Conservation (phyloP, 2,888 invertebrate genomes). For the Pasiphila rectangulata region DNA sequence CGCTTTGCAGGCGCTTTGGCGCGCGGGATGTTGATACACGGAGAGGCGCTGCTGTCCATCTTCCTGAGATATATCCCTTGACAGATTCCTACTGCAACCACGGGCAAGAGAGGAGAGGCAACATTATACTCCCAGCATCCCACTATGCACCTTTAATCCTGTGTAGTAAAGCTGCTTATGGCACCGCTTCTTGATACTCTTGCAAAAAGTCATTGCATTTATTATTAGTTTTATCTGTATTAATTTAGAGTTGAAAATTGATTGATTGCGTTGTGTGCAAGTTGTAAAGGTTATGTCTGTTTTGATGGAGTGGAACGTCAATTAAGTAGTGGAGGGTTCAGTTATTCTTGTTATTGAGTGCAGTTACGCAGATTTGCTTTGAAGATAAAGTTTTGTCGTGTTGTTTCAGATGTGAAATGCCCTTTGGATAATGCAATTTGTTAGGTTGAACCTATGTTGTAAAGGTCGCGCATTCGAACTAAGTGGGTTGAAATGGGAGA, state of each 20-base stretch:
- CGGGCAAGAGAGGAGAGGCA: no score
- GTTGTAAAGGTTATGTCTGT: constrained; percentile 60
- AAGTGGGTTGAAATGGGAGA: not conserved
- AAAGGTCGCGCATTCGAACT: not conserved
- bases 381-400: constrained; percentile 41
- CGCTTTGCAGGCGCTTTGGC: no score
- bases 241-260: constrained; percentile 45
- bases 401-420: constrained; percentile 26
- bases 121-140: no score
- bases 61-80: no score
- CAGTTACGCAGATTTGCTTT: constrained; percentile 68
- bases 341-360: constrained; percentile 72
- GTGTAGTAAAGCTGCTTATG: constrained; percentile 33
- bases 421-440: constrained; percentile 14
- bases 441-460: not conserved
- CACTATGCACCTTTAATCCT: constrained; percentile 29
- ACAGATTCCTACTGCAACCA: no score
- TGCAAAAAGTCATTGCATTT: constrained; percentile 33
- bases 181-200: constrained; percentile 38
- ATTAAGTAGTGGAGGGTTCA: constrained; percentile 71
- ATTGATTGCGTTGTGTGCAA: constrained; percentile 31
- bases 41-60: no score
- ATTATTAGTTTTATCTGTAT: constrained; percentile 35
- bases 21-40: no score
- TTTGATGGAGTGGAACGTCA: constrained; percentile 78